Conservation (phyloP, 2,888 invertebrate species). For the Melanostoma mellinum region DNA sequence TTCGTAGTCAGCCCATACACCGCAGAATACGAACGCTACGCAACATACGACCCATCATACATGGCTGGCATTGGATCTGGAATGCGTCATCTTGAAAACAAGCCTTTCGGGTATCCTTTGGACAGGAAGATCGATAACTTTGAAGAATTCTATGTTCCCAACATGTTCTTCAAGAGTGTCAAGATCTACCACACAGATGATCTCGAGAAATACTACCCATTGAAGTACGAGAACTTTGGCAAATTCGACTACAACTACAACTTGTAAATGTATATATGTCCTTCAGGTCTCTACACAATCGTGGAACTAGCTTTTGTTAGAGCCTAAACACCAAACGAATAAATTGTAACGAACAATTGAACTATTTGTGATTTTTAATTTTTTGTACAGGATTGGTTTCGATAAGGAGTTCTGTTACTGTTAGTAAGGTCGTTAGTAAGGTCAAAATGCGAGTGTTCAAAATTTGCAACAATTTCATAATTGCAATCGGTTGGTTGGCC, state of each 20-base stretch:
- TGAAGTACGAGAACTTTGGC: conserved; percentile 76
- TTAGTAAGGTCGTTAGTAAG: too few species aligned
- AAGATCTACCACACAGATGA: conserved; percentile 85
- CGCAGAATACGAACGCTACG: conserved; percentile 77
- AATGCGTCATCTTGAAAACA: conserved; percentile 84
- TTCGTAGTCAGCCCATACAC: conserved; percentile 85
- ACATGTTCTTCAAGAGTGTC: conserved; percentile 87
- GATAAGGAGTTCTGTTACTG: too few species aligned
- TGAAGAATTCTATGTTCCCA: conserved; percentile 85
- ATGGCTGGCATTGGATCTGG: conserved; percentile 84
- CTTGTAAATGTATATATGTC: conserved; percentile 1
- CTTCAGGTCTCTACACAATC: neutral
- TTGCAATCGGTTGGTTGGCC: too few species aligned
- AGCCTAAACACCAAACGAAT: neutral
- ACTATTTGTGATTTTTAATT: neutral
- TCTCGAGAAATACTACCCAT: conserved; percentile 76
- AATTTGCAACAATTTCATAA: too few species aligned
- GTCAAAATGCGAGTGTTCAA: too few species aligned
- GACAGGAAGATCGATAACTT: conserved; percentile 85
- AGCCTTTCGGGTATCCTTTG: conserved; percentile 89
- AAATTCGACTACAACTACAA: conserved; percentile 77
- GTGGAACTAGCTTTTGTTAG: neutral
- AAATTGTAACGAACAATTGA: neutral
- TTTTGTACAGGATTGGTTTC: too few species aligned
- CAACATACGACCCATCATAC: conserved; percentile 83